A percentile compares a stretch with the other conserved stretches of the same genome.
Evolutionary conservation across 2,113 vertebrate species (phyloP).

Genomic region (Oriolus oriolus): DNA sequence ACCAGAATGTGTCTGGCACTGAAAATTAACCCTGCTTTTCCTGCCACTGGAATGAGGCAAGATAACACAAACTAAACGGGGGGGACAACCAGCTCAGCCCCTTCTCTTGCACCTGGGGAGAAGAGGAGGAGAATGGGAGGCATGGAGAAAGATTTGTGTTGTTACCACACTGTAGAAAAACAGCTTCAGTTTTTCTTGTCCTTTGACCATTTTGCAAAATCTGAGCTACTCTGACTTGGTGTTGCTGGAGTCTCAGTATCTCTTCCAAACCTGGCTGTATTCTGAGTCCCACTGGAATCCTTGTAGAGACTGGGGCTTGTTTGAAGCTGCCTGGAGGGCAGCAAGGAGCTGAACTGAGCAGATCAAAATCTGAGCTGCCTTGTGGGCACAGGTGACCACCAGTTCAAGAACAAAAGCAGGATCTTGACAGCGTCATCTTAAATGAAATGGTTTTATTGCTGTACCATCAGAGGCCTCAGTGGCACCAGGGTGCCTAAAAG

Average conservation of each 20-base stretch:
- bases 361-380: background rate
- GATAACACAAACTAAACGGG: background rate
- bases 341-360: background rate
- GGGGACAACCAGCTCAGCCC: background rate
- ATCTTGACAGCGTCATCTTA: background rate
- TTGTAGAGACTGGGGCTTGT: background rate
- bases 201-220: background rate
- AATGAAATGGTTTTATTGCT: background rate
- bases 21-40: background rate
- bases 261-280: background rate
- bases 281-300: background rate
- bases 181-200: background rate
- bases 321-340: background rate
- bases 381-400: background rate
- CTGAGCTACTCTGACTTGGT: background rate
- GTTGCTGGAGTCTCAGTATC: background rate
- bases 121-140: background rate
- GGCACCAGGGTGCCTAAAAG: background rate
- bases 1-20: background rate
- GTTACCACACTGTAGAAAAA: background rate
- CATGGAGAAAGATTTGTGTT: background rate
- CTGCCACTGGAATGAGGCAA: background rate
- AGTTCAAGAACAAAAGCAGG: background rate
- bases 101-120: background rate
- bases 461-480: background rate